Evolutionary conservation across 1,140 invertebrate genomes (phyloP).

Genomic region (Drosophila pruinosa): DNA sequence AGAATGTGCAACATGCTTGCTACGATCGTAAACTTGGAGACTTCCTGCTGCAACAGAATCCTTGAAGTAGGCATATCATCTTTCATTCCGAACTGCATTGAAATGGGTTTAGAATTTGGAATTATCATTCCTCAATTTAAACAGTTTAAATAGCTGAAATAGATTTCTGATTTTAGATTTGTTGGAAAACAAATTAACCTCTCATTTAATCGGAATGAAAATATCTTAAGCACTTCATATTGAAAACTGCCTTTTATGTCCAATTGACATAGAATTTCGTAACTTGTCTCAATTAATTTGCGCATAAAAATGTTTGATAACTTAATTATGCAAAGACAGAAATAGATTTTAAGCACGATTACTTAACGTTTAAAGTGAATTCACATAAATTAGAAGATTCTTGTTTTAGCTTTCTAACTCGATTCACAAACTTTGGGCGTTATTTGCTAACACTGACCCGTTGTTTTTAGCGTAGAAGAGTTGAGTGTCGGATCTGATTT

Average conservation of each 20-base stretch:
- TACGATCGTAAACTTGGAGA: background rate
- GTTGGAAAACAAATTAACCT: too few species aligned
- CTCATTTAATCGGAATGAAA: too few species aligned
- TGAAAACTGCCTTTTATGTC: background rate
- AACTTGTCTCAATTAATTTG: background rate
- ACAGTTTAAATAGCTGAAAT: too few species aligned
- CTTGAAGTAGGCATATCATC: background rate
- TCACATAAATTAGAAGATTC: slow-evolving; percentile 15
- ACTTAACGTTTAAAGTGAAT: slow-evolving; percentile 7
- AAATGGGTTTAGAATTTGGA: background rate
- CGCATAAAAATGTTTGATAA: background rate
- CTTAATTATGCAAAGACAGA: slow-evolving; percentile 24
- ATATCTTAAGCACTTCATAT: too few species aligned
- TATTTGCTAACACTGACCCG: background rate
- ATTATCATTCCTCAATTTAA: too few species aligned
- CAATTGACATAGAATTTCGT: background rate
- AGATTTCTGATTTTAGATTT: too few species aligned
- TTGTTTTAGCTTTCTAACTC: slow-evolving; percentile 22
- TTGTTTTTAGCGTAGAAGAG: background rate
- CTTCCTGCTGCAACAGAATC: background rate
- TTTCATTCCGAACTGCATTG: background rate
- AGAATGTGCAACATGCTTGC: background rate
- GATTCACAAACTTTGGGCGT: background rate
- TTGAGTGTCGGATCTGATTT: slow-evolving; percentile 3
- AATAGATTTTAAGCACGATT: background rate